A percentile compares a stretch with the other conserved stretches of the same genome.
Evolutionary conservation across 2,113 vertebrate genomes (phyloP).

Genomic region (Eleginops maclovinus): DNA sequence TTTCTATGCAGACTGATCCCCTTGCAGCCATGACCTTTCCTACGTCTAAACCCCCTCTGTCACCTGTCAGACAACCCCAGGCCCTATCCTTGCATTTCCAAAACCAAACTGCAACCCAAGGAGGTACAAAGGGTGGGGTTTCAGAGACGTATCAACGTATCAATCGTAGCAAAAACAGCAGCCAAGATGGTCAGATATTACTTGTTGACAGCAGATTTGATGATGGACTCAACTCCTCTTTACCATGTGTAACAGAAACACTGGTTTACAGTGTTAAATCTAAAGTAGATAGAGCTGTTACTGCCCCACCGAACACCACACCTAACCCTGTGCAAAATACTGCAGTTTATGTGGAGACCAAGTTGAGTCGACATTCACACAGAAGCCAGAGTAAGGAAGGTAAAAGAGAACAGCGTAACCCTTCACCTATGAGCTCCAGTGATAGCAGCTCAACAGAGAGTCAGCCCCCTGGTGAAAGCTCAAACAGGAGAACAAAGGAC

Average conservation of each 20-base stretch:
- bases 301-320: constrained; percentile 20
- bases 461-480: constrained; percentile 27
- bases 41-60: constrained; percentile 13
- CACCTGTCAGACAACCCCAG: constrained; percentile 1
- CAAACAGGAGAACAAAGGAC: constrained; percentile 49
- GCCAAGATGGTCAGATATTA: constrained; percentile 33
- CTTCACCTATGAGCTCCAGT: constrained; percentile 54
- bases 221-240: constrained; percentile 32
- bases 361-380: constrained; percentile 41
- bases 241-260: constrained; percentile 67
- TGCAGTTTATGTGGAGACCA: constrained; percentile 29
- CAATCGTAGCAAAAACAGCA: constrained; percentile 10
- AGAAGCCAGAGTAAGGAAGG: constrained; percentile 15
- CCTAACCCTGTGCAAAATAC: constrained; percentile 31
- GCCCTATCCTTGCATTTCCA: constrained; percentile 22
- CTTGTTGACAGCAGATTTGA: constrained; percentile 68
- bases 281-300: constrained; percentile 27
- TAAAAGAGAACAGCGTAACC: constrained; percentile 8
- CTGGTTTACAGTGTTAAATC: constrained; percentile 68
- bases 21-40: neutral
- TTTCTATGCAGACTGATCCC: constrained; percentile 12
- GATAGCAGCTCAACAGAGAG: constrained; percentile 51
- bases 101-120: constrained; percentile 29
- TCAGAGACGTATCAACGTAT: constrained; percentile 32
- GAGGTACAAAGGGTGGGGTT: constrained; percentile 12